phyloP scores from a whole-genome alignment of 1,140 invertebrate species.

The Cephus cinctus region DNA sequence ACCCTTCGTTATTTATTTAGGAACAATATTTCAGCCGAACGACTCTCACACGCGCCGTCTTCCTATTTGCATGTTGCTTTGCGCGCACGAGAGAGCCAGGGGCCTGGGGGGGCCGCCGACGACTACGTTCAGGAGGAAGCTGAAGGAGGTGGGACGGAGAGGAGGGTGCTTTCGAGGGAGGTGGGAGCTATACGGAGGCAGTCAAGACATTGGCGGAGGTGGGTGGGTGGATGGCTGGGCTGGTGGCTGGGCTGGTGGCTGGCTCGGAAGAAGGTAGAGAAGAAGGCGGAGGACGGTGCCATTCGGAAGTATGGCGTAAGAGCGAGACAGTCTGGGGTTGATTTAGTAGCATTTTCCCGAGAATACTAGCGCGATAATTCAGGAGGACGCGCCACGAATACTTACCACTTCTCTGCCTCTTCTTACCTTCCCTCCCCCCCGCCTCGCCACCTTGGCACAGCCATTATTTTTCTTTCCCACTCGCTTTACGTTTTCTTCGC shows the following conservation, averaged over 20 bases:
- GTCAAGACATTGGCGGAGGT: slow-evolving; percentile 1
- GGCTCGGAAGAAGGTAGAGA: slow-evolving; percentile 22
- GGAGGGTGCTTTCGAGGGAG: slow-evolving; percentile 5
- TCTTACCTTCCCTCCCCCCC: slow-evolving; percentile 7
- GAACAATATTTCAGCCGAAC: slow-evolving; percentile 45
- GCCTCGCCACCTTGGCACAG: slow-evolving; percentile 15
- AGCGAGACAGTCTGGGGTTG: slow-evolving; percentile 30
- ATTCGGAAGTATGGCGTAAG: slow-evolving; percentile 11
- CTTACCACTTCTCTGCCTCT: slow-evolving; percentile 30
- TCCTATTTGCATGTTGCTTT: slow-evolving; percentile 42
- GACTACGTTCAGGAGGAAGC: slow-evolving; percentile 15
- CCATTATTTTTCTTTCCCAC: slow-evolving; percentile 36
- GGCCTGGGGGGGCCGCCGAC: slow-evolving; percentile 8
- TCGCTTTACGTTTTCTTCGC: too few relatives aligned
- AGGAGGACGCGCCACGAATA: slow-evolving; percentile 45
- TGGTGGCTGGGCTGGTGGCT: slow-evolving; percentile 11
- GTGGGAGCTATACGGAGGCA: background rate
- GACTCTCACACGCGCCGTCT: slow-evolving; percentile 38
- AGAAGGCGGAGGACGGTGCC: background rate
- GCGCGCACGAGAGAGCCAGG: too few relatives aligned
- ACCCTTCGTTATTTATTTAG: slow-evolving; percentile 49
- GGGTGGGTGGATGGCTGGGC: background rate
- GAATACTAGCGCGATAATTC: slow-evolving; percentile 48
- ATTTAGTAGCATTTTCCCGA: slow-evolving; percentile 47
- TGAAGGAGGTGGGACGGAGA: slow-evolving; percentile 5